Conservation (phyloP, 2,797 vertebrate species). For the Jordanella pulchra region DNA sequence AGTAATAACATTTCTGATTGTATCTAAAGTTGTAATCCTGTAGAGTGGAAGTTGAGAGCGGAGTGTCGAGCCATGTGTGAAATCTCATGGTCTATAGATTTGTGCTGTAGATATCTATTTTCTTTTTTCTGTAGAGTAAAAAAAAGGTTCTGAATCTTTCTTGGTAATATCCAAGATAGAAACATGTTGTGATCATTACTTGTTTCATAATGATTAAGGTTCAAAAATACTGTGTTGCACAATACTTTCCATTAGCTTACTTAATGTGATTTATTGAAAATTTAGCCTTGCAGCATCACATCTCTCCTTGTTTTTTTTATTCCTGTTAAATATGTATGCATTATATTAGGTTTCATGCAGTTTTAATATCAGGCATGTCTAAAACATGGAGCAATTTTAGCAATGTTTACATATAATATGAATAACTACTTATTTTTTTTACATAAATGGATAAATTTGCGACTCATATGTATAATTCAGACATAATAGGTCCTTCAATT, state of each 20-base stretch:
- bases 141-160: background rate
- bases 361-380: background rate
- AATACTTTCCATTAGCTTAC: background rate
- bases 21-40: background rate
- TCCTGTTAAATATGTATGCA: background rate
- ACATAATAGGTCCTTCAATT: background rate
- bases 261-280: background rate
- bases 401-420: too few relatives aligned
- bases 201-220: background rate
- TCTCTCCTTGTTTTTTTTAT: background rate
- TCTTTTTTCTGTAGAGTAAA: background rate
- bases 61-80: constrained; percentile 6
- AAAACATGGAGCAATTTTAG: too few relatives aligned
- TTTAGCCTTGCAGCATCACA: background rate
- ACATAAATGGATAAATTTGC: background rate
- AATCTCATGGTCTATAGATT: constrained; percentile 1
- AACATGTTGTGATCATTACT: background rate
- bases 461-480: background rate
- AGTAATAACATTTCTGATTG: constrained; percentile 5
- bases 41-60: background rate
- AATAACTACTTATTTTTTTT: too few relatives aligned
- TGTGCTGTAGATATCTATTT: constrained; percentile 5
- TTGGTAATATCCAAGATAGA: background rate
- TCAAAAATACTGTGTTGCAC: background rate
- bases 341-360: background rate